Conservation (phyloP, 2,888 invertebrate species). For the Tortrix viridana region DNA sequence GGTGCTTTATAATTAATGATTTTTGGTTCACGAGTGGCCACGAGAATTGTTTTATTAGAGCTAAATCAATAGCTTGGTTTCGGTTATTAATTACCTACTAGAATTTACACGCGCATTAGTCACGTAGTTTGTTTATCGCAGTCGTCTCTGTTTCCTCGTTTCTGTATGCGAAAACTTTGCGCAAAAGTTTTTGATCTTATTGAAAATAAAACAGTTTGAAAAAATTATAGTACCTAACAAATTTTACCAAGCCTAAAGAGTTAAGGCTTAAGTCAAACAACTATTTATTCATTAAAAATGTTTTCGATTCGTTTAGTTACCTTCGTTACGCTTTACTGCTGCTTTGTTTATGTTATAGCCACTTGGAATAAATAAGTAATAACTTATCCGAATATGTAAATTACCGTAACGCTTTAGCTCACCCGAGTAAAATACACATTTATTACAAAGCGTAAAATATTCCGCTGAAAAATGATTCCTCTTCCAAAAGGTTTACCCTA, state of each 20-base stretch:
- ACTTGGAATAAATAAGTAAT: constrained; percentile 5
- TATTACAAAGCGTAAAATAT: constrained; percentile 58
- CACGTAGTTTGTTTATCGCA: no score
- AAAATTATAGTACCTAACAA: no score
- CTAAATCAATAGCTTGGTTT: constrained; percentile 13
- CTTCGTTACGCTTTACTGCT: not conserved
- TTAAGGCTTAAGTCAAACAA: no score
- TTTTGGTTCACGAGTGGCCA: constrained; percentile 52
- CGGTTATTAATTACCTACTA: no score
- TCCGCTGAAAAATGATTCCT: constrained; percentile 63
- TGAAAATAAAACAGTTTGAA: no score
- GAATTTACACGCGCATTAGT: no score
- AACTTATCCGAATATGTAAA: constrained; percentile 26
- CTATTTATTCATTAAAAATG: no score
- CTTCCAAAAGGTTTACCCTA: constrained; percentile 65
- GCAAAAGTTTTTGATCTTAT: no score
- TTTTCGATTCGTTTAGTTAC: not conserved
- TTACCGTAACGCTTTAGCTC: constrained; percentile 6
- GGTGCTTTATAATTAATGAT: constrained; percentile 75
- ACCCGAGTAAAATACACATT: constrained; percentile 40
- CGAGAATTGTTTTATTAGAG: constrained; percentile 9
- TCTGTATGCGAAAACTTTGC: no score
- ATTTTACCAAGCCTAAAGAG: no score
- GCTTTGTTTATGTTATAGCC: not conserved
- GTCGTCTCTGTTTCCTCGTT: no score